phyloP scores from a whole-genome alignment of 2,888 invertebrate species.

The Synergus gifuensis region DNA sequence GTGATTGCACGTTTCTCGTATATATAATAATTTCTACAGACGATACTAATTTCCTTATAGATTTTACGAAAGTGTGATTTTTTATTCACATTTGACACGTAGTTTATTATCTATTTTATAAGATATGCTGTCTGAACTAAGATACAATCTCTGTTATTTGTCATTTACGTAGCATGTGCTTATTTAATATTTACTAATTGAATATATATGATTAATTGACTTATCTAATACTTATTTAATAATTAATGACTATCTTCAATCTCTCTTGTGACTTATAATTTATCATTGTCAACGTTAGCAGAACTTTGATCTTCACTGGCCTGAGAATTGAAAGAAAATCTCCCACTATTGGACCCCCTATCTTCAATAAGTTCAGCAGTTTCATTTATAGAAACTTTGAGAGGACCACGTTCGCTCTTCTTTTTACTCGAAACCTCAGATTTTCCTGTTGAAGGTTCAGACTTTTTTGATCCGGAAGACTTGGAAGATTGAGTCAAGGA shows the following conservation, averaged over 20 bases:
- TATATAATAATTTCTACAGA: neutral
- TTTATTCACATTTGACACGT: neutral
- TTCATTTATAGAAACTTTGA: constrained; percentile 78
- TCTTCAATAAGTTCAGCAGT: constrained; percentile 77
- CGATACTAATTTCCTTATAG: neutral
- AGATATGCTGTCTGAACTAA: too few species aligned
- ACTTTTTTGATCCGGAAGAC: constrained; percentile 63
- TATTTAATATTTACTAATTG: neutral
- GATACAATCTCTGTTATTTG: too few species aligned
- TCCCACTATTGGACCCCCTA: constrained; percentile 51
- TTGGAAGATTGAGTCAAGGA: constrained; percentile 65
- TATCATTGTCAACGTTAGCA: constrained; percentile 17
- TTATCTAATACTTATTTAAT: neutral
- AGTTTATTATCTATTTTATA: too few species aligned
- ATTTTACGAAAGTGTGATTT: constrained; percentile 24
- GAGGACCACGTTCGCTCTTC: constrained; percentile 69
- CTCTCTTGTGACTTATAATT: neutral
- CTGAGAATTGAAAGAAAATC: constrained; percentile 35
- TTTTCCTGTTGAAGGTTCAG: constrained; percentile 63
- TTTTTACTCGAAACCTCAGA: constrained; percentile 69
- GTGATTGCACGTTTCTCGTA: neutral
- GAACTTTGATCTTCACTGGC: constrained; percentile 23
- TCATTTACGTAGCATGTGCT: too few species aligned
- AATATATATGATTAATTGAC: neutral
- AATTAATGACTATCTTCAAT: neutral